Evolutionary conservation across 2,797 vertebrate genomes (phyloP), one percentile per base, ranked within the genome.

Genomic region (Brachyrhaphis roseni): DNA sequence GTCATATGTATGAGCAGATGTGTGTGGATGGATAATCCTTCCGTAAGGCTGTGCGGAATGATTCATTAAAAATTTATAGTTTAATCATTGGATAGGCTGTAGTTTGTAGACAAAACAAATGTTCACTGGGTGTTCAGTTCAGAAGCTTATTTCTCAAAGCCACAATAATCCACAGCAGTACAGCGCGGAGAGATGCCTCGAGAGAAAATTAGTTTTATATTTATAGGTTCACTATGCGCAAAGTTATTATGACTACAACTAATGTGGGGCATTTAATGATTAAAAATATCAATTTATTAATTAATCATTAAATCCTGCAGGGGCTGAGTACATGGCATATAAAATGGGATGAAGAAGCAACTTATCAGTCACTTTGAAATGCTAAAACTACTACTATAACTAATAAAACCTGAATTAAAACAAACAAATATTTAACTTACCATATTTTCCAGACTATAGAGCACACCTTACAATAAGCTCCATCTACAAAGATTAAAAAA

Each of bases 51-150:
- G 31, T 6, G 23, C 70, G 62, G 28, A 76, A 77, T 72, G n/a
- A 64, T 83, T 78, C 53, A 78, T 79, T 71, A 76, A 76, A 31
- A 53, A 74, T 77, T 74, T 80, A 83, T 77, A 70, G 76, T 62
- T 23, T 46, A 73, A 68, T 77, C 46, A 78, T 76, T 76, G 49
- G n/a, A 28, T 46, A n/a, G 72, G 64, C 47, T 64, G 46, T 66
- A 47, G 49, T 43, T 81, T 72, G 74, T 75, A 57, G 51, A 76
- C 47, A 68, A 77, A 79, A 77, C 5, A 77, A 78, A 78, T 73
- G 64, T 78, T 76, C 34, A 74, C 72, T 39, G n/a, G 12, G 7
- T 51, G 49, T 68, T 80, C 78, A 11, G 39, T 75, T 34, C 43
- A 34, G 74, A 55, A 73, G 51, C 78, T 81, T 62, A 62, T 79